Percentiles rank a stretch among this genome's conserved stretches.
Evolutionary conservation across 2,113 vertebrate genomes (phyloP).

Genomic region (Oncorhynchus clarkii): DNA sequence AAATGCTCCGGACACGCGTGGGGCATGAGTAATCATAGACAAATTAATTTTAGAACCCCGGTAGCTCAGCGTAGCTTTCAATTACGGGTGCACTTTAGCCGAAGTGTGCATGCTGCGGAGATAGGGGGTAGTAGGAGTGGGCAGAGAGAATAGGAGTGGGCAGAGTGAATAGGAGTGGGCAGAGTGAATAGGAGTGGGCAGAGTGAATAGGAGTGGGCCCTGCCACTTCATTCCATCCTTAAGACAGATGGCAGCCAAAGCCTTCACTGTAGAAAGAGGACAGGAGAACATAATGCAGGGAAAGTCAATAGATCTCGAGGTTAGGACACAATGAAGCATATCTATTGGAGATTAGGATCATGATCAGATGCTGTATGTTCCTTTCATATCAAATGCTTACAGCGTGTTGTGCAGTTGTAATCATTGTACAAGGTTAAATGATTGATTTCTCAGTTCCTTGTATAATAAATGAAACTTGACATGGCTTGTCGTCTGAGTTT

Average conservation of each 20-base stretch:
- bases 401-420: too few species aligned
- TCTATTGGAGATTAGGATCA: too few species aligned
- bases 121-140: conserved; percentile 7
- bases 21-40: conserved; percentile 79
- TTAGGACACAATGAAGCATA: background rate
- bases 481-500: too few species aligned
- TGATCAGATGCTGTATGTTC: too few species aligned
- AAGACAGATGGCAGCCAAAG: too few species aligned
- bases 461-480: too few species aligned
- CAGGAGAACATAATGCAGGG: background rate
- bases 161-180: background rate
- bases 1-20: conserved; percentile 69
- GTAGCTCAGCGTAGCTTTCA: conserved; percentile 84
- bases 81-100: conserved; percentile 79
- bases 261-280: background rate
- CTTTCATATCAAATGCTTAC: too few species aligned
- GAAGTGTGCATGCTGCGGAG: conserved; percentile 39
- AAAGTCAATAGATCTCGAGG: background rate
- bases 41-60: conserved; percentile 87
- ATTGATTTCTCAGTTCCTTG: too few species aligned
- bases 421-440: too few species aligned
- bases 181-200: background rate
- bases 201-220: background rate
- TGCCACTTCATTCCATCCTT: background rate
- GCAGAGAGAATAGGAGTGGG: background rate